These are phyloP conservation scores for Glossosoma conforme DNA, from an alignment of 1,140 invertebrate genomes.

Conservation along the genomic window DNA sequence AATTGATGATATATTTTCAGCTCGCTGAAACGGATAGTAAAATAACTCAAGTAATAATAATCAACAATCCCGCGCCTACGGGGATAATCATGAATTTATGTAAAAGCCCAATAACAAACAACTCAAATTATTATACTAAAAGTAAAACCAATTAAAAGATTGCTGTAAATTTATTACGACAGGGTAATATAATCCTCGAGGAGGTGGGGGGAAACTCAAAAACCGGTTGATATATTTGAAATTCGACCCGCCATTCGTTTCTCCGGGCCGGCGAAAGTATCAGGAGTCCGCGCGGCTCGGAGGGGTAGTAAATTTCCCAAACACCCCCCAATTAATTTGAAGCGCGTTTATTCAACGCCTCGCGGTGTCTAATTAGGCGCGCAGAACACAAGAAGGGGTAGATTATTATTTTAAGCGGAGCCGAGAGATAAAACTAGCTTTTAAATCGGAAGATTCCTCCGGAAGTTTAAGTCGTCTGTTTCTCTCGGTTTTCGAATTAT, in stretches of 20 bases:
- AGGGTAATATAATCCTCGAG: constrained; percentile 25
- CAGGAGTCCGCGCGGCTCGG: background rate
- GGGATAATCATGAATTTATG: too few species aligned
- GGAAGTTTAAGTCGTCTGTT: too few species aligned
- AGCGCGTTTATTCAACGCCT: constrained; percentile 31
- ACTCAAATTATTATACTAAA: too few species aligned
- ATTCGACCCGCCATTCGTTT: constrained; percentile 24
- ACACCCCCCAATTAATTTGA: constrained; percentile 32
- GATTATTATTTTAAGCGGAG: constrained; percentile 29
- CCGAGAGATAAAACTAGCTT: constrained; percentile 17
- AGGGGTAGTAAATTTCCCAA: constrained; percentile 30
- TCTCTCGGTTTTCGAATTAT: too few species aligned
- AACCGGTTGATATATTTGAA: constrained; percentile 32
- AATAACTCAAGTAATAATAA: too few species aligned
- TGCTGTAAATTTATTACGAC: constrained; percentile 25
- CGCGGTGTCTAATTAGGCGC: constrained; percentile 31
- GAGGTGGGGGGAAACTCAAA: constrained; percentile 24
- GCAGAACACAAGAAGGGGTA: constrained; percentile 29
- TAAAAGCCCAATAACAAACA: background rate
- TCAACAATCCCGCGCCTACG: too few species aligned
- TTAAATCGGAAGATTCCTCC: too few species aligned
- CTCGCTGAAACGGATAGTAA: too few species aligned
- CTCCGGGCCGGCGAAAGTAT: constrained; percentile 12
- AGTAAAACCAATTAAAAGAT: constrained; percentile 30
- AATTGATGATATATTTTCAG: too few species aligned